Percentiles rank a stretch among this genome's conserved stretches.
phyloP scores from a whole-genome alignment of 2,113 vertebrate species.

The Diphyllodes magnificus region DNA sequence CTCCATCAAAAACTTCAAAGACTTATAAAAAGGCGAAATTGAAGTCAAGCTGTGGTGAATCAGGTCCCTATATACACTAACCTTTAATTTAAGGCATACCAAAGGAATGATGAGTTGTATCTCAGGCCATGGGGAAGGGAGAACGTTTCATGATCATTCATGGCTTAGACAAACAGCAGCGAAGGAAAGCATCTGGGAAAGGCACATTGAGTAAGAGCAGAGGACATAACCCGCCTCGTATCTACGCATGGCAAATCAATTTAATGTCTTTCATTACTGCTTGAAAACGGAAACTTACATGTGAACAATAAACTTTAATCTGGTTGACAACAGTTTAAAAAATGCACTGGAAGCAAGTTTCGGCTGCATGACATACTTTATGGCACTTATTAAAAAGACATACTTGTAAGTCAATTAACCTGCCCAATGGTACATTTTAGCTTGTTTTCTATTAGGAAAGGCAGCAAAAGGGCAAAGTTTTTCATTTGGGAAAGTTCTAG shows the following conservation, averaged over 20 bases:
- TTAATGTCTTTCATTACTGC: slow-evolving; percentile 69
- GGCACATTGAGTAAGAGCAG: slow-evolving; percentile 58
- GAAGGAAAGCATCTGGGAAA: slow-evolving; percentile 30
- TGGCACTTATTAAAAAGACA: slow-evolving; percentile 75
- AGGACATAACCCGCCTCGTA: slow-evolving; percentile 39
- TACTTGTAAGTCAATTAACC: slow-evolving; percentile 76
- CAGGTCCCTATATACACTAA: neutral
- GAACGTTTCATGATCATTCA: neutral
- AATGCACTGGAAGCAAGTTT: slow-evolving; percentile 72
- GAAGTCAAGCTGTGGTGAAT: neutral
- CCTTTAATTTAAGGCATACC: neutral
- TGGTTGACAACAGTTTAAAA: slow-evolving; percentile 73
- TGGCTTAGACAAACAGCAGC: neutral
- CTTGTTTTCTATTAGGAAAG: slow-evolving; percentile 73
- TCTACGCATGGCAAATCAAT: slow-evolving; percentile 63
- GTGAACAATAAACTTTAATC: slow-evolving; percentile 74
- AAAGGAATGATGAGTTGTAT: neutral
- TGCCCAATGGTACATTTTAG: slow-evolving; percentile 69
- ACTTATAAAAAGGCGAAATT: neutral
- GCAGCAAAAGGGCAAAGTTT: slow-evolving; percentile 62
- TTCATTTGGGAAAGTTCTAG: slow-evolving; percentile 56
- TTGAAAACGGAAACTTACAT: slow-evolving; percentile 62
- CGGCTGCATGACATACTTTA: slow-evolving; percentile 68
- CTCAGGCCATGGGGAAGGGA: neutral
- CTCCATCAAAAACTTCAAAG: neutral